A percentile compares a stretch with the other conserved stretches of the same genome.
phyloP scores from a whole-genome alignment of 2,113 vertebrate species.

The Pseudois nayaur region DNA sequence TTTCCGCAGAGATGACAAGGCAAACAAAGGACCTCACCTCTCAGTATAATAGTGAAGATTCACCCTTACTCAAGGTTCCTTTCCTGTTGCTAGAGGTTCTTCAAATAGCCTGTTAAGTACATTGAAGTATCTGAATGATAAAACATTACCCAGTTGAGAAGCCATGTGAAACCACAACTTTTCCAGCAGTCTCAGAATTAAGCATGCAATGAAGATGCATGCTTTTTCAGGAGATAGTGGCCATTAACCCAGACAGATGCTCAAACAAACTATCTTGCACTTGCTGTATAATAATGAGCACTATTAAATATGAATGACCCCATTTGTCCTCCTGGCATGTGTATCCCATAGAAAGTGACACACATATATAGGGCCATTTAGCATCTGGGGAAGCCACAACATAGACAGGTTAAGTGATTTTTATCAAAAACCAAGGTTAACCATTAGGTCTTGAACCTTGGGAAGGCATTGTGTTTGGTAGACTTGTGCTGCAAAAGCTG shows the following conservation, averaged over 20 bases:
- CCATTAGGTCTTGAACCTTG: slow-evolving; percentile 11
- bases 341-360: slow-evolving; percentile 64
- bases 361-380: slow-evolving; percentile 59
- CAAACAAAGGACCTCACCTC: not conserved
- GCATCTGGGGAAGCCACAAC: slow-evolving; percentile 47
- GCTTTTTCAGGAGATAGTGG: slow-evolving; percentile 17
- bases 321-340: slow-evolving; percentile 66
- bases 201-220: slow-evolving; percentile 42
- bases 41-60: not conserved
- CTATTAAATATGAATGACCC: slow-evolving; percentile 67
- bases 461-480: not conserved
- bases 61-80: not conserved
- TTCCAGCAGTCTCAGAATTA: slow-evolving; percentile 30
- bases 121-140: not conserved
- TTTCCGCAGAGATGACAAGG: not conserved
- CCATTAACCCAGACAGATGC: slow-evolving; percentile 63
- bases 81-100: not conserved
- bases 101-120: not conserved
- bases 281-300: slow-evolving; percentile 54
- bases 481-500: not conserved
- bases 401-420: slow-evolving; percentile 60
- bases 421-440: slow-evolving; percentile 31
- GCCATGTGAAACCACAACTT: not conserved
- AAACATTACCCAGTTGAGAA: not conserved
- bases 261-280: slow-evolving; percentile 54